These are phyloP conservation scores for Zonotrichia leucophrys DNA, from an alignment of 2,113 vertebrate species.

Conservation along the genomic window DNA sequence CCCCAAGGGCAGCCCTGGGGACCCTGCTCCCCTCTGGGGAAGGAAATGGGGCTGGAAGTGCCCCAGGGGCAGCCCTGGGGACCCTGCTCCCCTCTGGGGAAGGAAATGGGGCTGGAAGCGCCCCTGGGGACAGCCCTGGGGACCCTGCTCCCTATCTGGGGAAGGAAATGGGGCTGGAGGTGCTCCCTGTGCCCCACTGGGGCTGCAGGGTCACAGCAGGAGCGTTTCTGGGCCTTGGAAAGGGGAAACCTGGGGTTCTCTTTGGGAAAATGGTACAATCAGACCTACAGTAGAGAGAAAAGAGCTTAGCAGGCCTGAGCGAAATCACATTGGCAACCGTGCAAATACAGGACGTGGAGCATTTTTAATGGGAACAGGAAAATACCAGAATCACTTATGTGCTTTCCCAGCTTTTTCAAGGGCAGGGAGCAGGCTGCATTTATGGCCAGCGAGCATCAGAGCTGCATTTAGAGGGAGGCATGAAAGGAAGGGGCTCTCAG, in stretches of 20 bases:
- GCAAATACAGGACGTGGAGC: background rate
- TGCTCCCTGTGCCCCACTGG: background rate
- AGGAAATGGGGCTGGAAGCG: too few species aligned
- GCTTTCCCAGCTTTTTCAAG: background rate
- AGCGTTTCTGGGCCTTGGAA: background rate
- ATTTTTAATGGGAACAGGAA: background rate
- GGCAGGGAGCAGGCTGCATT: background rate
- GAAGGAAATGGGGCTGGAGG: background rate
- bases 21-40: background rate
- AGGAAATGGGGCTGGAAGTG: conserved; percentile 5
- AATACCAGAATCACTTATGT: background rate
- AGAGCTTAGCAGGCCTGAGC: background rate
- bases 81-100: background rate
- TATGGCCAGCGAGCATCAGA: background rate
- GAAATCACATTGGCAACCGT: background rate
- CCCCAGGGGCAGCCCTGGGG: background rate
- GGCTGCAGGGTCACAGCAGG: background rate
- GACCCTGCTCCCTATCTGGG: too few species aligned
- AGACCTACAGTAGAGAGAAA: conserved; percentile 18
- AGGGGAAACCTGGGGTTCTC: background rate
- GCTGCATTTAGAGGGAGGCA: background rate
- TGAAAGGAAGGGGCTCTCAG: background rate
- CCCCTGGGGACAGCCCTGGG: too few species aligned
- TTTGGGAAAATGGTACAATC: background rate
- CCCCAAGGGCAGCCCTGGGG: background rate